Percentiles rank a stretch among this genome's conserved stretches.
These are phyloP conservation scores for Paragorgia papillata DNA, from an alignment of 92 coral and sea anemone genomes.

Conservation along the genomic window DNA sequence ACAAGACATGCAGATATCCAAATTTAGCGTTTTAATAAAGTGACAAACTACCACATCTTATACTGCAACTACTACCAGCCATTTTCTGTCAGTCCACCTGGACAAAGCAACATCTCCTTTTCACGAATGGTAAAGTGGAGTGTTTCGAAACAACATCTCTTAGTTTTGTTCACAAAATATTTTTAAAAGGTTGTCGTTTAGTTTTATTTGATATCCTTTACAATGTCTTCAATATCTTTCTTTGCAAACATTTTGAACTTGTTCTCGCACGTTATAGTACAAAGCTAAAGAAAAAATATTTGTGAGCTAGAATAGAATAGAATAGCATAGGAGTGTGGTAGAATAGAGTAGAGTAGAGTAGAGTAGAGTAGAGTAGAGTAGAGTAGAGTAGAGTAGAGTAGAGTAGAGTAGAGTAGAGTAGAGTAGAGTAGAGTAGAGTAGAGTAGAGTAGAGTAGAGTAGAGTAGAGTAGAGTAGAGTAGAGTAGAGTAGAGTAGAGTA, in stretches of 20 bases:
- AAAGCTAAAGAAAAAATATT: constrained; percentile 66
- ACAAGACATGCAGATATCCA: too few species aligned
- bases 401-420: not conserved
- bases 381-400: not conserved
- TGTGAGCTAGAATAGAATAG: not conserved
- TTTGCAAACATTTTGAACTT: constrained; percentile 92
- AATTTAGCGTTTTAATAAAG: too few species aligned
- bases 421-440: not conserved
- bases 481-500: not conserved
- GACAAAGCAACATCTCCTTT: too few species aligned
- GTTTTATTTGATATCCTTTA: constrained; percentile 87
- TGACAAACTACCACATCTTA: too few species aligned
- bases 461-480: not conserved
- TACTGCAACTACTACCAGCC: too few species aligned
- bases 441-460: not conserved
- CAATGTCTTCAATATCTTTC: constrained; percentile 90
- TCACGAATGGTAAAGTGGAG: too few species aligned
- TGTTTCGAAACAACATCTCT: too few species aligned
- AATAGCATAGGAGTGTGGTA: not conserved
- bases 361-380: not conserved
- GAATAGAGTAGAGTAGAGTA: not conserved
- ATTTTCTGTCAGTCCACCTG: too few species aligned
- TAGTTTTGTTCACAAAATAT: too few species aligned
- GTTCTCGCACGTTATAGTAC: constrained; percentile 76
- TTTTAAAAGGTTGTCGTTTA: too few species aligned